Percentiles rank a stretch among this genome's conserved stretches.
phyloP scores from a whole-genome alignment of 2,888 invertebrate genomes.

The Listrodromus nycthemerus region DNA sequence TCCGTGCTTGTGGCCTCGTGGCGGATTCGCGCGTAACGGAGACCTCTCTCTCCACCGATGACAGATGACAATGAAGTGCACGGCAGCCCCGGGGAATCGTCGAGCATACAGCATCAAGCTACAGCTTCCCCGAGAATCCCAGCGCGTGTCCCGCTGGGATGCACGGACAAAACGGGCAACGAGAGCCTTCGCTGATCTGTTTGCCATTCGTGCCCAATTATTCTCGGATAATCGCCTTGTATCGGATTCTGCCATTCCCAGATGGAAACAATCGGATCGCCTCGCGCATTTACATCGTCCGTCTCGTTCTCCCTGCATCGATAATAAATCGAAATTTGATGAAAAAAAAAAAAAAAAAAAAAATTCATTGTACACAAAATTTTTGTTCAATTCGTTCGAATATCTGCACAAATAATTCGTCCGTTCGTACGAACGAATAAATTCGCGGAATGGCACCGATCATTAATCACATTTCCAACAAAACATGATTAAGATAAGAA shows the following conservation, averaged over 20 bases:
- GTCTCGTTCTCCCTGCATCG: conserved; percentile 51
- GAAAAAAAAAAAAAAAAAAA: not conserved
- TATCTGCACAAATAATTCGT: too few species aligned
- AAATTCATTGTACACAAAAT: not conserved
- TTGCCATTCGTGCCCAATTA: conserved; percentile 83
- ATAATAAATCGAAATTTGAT: conserved; percentile 6
- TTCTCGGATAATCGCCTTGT: conserved; percentile 83
- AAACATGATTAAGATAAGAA: too few species aligned
- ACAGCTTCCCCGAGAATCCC: conserved; percentile 44
- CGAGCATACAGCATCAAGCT: conserved; percentile 33
- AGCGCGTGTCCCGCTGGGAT: conserved; percentile 54
- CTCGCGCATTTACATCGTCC: conserved; percentile 61
- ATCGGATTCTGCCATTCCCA: conserved; percentile 67
- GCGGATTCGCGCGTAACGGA: conserved; percentile 43
- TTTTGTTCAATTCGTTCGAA: not conserved
- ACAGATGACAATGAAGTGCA: conserved; percentile 83
- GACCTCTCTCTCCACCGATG: conserved; percentile 74
- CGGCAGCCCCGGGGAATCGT: conserved; percentile 59
- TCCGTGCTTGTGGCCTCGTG: conserved; percentile 6
- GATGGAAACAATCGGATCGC: conserved; percentile 75
- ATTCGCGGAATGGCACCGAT: not conserved
- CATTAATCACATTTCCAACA: not conserved
- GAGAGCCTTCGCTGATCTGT: conserved; percentile 78
- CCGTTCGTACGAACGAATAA: too few species aligned
- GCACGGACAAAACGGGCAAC: conserved; percentile 59